Conservation (phyloP, 2,888 invertebrate species). For the Thysanoteuthis rhombus region DNA sequence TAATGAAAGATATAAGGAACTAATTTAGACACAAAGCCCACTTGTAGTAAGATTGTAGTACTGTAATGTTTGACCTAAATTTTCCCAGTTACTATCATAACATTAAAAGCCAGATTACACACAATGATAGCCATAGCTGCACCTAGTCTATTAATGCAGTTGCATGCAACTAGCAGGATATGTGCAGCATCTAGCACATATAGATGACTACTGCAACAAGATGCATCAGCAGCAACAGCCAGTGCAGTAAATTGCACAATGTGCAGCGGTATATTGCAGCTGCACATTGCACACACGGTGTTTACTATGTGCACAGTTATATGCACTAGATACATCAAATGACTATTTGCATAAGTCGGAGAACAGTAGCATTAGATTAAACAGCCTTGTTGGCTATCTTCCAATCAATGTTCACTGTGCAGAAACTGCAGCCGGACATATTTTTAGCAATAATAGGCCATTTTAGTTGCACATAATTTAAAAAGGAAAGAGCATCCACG, state of each 20-base stretch:
- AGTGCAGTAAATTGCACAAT: neutral
- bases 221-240: neutral
- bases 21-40: neutral
- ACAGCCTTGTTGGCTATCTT: neutral
- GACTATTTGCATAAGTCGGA: neutral
- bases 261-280: neutral
- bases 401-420: neutral
- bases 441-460: neutral
- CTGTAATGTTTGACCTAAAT: neutral
- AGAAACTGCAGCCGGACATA: neutral
- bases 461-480: neutral
- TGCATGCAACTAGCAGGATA: neutral
- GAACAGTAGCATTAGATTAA: neutral
- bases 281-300: neutral
- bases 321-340: neutral
- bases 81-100: neutral
- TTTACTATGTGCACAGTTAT: no score
- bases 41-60: neutral
- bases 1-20: neutral
- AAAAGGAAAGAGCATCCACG: neutral
- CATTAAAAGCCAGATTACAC: constrained; percentile 12
- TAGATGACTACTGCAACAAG: neutral
- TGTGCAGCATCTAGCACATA: neutral
- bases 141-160: neutral
- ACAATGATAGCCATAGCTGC: neutral